Evolutionary conservation across 2,113 vertebrate genomes (phyloP).

Genomic region (Scalopus aquaticus): DNA sequence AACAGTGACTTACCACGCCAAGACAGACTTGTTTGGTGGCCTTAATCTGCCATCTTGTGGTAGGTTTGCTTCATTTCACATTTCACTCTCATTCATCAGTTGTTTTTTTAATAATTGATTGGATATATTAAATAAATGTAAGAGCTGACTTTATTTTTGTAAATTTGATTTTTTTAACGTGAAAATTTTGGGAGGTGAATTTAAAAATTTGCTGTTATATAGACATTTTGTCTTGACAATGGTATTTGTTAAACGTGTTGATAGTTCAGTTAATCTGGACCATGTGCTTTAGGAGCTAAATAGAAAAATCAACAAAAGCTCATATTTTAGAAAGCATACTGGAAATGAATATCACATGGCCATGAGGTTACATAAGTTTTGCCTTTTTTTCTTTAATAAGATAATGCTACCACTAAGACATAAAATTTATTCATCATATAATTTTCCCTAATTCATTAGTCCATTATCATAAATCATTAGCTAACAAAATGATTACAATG

Average conservation of each 20-base stretch:
- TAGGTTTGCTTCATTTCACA: not conserved
- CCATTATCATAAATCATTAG: not conserved
- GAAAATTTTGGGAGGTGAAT: not conserved
- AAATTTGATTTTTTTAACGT: not conserved
- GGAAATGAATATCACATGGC: not conserved
- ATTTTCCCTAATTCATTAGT: not conserved
- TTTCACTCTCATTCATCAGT: not conserved
- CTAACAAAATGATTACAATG: not conserved
- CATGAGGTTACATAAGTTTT: not conserved
- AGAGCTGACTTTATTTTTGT: not conserved
- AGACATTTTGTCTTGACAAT: not conserved
- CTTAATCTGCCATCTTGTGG: constrained; percentile 75
- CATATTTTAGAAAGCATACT: not conserved
- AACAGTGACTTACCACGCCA: not conserved
- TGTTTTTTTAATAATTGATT: not conserved
- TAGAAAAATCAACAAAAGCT: not conserved
- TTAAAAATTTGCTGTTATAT: not conserved
- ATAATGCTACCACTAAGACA: not conserved
- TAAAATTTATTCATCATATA: not conserved
- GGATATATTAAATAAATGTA: not conserved
- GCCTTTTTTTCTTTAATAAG: not conserved
- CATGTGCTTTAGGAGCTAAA: not conserved
- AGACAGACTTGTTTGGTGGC: constrained; percentile 25
- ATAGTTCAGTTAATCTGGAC: not conserved
- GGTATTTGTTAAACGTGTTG: not conserved